Base-by-base conservation (phyloP, 1,140 invertebrate genomes). In the Papilio aristodemus region DNA sequence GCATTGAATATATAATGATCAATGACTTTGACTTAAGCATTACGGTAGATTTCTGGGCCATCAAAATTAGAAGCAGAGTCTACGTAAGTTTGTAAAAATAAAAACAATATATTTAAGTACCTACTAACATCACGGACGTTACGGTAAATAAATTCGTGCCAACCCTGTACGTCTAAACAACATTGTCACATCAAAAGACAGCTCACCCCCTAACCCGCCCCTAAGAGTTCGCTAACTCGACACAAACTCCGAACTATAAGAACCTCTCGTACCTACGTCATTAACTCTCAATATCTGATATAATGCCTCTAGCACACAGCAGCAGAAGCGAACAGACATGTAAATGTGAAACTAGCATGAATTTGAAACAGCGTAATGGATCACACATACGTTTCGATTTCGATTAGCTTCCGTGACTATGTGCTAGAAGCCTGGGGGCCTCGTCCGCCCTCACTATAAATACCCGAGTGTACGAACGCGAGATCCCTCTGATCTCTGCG, bases 401-500 rank as follows among this genome's bases (percentile, higher is more conserved):
- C n/a, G n/a, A n/a, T n/a, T n/a, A n/a, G n/a, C n/a, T n/a, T n/a
- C n/a, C n/a, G n/a, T n/a, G n/a, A n/a, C n/a, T n/a, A n/a, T n/a
- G n/a, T n/a, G n/a, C n/a, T n/a, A n/a, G n/a, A n/a, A n/a, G n/a
- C n/a, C 60, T 69, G 71, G 71, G 64, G 17, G 67, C 60, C 69
- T 62, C 64, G 58, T 41, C 64, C 66, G 71, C 73, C 71, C 72
- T 72, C 76, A 73, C 79, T 85, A 83, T 85, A 81, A 83, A 85
- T 85, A 84, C 75, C 67, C 69, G 36, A 13, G 32, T 22, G 43
- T 17, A 4, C 36, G n/a, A 7, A 62, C 27, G n/a, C 14, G 36
- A 36, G 59, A 38, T 32, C 69, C 77, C 54, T 83, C 68, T 73
- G 83, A 86, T 86, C 84, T 86, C 81, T 27, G 76, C 83, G 86